phyloP scores from a whole-genome alignment of 2,888 invertebrate genomes.

The Drosophila subquinaria region DNA sequence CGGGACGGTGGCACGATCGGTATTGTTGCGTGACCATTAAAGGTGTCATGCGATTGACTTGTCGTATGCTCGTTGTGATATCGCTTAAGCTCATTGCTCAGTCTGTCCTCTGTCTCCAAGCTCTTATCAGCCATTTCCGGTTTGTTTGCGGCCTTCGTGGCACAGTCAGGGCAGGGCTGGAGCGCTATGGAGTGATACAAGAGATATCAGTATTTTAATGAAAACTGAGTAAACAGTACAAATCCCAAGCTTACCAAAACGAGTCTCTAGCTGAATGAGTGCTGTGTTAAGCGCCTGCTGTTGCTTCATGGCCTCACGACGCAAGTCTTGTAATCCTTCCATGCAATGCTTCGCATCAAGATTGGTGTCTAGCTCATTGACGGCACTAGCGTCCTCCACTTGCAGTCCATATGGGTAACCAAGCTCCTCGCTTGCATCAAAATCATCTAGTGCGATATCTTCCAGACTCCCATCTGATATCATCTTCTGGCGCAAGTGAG shows the following conservation, averaged over 20 bases:
- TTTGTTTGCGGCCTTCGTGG: constrained; percentile 76
- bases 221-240: background rate
- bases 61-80: constrained; percentile 33
- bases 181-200: constrained; percentile 53
- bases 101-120: constrained; percentile 83
- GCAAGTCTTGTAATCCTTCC: constrained; percentile 88
- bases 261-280: constrained; percentile 83
- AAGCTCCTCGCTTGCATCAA: constrained; percentile 68
- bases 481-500: constrained; percentile 86
- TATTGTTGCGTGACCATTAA: constrained; percentile 37
- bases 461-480: constrained; percentile 89
- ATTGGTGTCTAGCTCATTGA: constrained; percentile 87
- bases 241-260: constrained; percentile 81
- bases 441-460: constrained; percentile 88
- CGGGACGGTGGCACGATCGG: constrained; percentile 54
- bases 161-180: constrained; percentile 82
- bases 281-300: constrained; percentile 87
- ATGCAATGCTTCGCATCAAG: constrained; percentile 89
- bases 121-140: constrained; percentile 85
- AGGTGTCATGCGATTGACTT: constrained; percentile 17
- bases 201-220: background rate
- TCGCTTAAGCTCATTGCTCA: constrained; percentile 58
- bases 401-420: constrained; percentile 83
- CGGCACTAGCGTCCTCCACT: constrained; percentile 43
- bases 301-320: constrained; percentile 88